Base-by-base conservation (phyloP, 2,113 vertebrate species). In the Ursus arctos region DNA sequence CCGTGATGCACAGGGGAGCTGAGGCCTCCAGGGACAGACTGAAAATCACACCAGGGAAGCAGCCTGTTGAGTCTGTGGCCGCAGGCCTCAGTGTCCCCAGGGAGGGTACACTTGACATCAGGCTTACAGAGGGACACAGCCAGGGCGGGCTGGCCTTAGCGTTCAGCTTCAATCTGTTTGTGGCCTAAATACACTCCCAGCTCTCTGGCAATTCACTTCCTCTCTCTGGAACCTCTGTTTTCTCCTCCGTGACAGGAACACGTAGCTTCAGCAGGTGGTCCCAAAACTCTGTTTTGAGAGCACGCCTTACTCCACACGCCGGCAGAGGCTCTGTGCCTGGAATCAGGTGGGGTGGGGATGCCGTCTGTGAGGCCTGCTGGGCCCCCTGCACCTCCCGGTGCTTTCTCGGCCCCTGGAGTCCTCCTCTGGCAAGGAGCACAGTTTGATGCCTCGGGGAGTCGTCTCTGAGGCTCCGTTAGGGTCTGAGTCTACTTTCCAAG, bases 41-140 rank as follows among this genome's bases (percentile, higher is more conserved):
- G 21, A 33, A 72, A 83, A 43, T 43, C 43, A 43, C 43, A 43
- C 43, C 36, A n/a, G 18, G 0, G 8, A 94, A 69, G 22, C 18
- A 55, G 31, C 40, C 7, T 31, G 21, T 24, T 0, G 31, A 43
- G 57, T 40, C n/a, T 10, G 15, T 57, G 74, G 15, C 49, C 0
- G 0, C 4, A 9, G 63, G 21, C 65, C 31, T 67, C 8, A 19
- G 51, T 10, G 80, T 53, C 26, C 0, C 31, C 2, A 19, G 51
- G 7, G 28, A 53, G 6, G 21, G 22, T 49, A 24, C 8, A 2
- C 21, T 40, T 1, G 49, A 24, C 22, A 0, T 16, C 0, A 19
- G 14, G 22, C 8, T n/a, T 10, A 26, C 1, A 0, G n/a, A 14
- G 28, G 28, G 13, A 33, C 55, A 53, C 3, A 1, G 24, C 31